Evolutionary conservation across 2,888 invertebrate genomes (phyloP).

Genomic region (Neuroscelio doddi): DNA sequence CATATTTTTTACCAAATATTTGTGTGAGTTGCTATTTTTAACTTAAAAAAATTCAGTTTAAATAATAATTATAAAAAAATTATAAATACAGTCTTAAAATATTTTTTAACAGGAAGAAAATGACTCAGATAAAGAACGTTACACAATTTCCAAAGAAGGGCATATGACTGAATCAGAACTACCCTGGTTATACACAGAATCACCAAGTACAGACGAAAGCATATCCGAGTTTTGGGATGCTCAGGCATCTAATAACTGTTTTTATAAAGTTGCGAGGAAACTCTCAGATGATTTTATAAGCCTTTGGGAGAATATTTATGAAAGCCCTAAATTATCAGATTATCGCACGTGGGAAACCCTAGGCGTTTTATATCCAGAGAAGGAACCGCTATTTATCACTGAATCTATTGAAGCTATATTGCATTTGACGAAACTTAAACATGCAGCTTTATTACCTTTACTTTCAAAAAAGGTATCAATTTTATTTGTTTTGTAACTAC

Average conservation of each 20-base stretch:
- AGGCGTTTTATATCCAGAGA: conserved; percentile 53
- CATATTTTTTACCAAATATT: conserved; percentile 47
- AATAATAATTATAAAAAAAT: no score
- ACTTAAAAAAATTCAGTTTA: no score
- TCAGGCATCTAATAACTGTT: conserved; percentile 18
- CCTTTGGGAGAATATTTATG: conserved; percentile 50
- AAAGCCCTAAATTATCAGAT: conserved; percentile 38
- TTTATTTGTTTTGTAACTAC: not conserved
- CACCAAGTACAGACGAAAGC: conserved; percentile 23
- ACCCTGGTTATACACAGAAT: conserved; percentile 33
- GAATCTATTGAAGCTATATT: conserved; percentile 58
- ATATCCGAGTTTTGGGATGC: conserved; percentile 30
- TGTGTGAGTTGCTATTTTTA: conserved; percentile 33
- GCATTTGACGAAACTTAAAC: conserved; percentile 59
- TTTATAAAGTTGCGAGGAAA: conserved; percentile 7
- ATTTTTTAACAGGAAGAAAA: conserved; percentile 14
- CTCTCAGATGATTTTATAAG: conserved; percentile 18
- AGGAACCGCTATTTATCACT: conserved; percentile 57
- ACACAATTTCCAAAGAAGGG: conserved; percentile 32
- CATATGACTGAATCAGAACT: conserved; percentile 51
- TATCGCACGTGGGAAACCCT: conserved; percentile 65
- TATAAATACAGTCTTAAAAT: not conserved
- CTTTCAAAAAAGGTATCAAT: conserved; percentile 47
- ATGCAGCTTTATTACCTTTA: conserved; percentile 51
- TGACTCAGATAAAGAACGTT: conserved; percentile 10